These are phyloP conservation scores for Platycnemis pennipes DNA, from an alignment of 2,888 invertebrate genomes.

Conservation along the genomic window DNA sequence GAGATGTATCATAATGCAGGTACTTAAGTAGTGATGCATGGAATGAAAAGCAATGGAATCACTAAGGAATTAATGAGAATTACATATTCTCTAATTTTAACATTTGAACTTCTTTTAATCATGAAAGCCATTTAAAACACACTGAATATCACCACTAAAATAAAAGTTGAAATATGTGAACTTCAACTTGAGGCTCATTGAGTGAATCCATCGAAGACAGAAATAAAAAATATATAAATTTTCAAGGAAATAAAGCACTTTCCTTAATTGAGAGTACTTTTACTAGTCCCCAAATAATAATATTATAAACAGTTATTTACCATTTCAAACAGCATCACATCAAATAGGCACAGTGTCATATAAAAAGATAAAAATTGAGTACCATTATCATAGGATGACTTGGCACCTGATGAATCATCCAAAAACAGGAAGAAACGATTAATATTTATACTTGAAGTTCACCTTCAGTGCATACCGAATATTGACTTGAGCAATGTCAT, in stretches of 20 bases:
- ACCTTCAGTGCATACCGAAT: constrained; percentile 93
- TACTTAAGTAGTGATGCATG: neutral
- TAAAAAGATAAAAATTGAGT: neutral
- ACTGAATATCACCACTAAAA: too few relatives aligned
- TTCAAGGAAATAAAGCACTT: neutral
- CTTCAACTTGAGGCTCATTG: neutral
- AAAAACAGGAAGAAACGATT: neutral
- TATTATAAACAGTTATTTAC: neutral
- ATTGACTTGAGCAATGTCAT: constrained; percentile 96
- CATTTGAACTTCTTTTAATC: too few relatives aligned
- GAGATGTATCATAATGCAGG: too few relatives aligned
- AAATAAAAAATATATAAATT: neutral
- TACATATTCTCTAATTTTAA: too few relatives aligned
- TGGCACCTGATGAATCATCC: neutral
- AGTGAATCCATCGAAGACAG: neutral
- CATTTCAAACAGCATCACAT: neutral
- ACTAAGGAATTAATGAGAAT: neutral
- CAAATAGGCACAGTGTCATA: neutral
- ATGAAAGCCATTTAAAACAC: too few relatives aligned
- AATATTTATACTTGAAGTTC: constrained; percentile 91
- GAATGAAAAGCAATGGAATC: neutral
- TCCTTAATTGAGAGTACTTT: neutral
- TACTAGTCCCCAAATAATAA: neutral
- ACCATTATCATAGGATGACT: neutral
- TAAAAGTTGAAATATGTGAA: too few relatives aligned